Evolutionary conservation across 1,140 invertebrate genomes (phyloP).

Genomic region (Lycorma delicatula): DNA sequence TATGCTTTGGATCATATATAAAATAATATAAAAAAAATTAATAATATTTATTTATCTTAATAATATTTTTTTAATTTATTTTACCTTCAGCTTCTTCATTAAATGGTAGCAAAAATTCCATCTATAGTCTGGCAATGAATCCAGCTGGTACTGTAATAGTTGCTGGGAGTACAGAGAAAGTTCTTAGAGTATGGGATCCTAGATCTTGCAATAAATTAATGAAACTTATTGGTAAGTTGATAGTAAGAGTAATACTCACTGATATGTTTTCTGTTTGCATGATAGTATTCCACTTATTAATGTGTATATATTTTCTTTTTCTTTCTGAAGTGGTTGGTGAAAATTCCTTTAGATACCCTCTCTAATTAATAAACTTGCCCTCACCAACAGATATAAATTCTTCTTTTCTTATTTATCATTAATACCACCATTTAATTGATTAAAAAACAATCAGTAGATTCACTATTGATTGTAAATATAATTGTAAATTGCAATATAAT

Average conservation of each 20-base stretch:
- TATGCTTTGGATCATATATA: too few species aligned
- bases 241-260: too few species aligned
- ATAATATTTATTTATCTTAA: not conserved
- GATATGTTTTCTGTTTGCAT: too few species aligned
- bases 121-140: slow-evolving; percentile 99
- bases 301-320: not conserved
- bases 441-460: too few species aligned
- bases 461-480: too few species aligned
- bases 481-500: too few species aligned
- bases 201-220: slow-evolving; percentile 88
- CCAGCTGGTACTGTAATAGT: slow-evolving; percentile 90
- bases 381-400: too few species aligned
- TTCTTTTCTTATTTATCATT: too few species aligned
- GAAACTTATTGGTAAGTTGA: slow-evolving; percentile 77
- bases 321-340: not conserved
- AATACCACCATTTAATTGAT: too few species aligned
- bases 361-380: too few species aligned
- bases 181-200: slow-evolving; percentile 95
- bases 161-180: slow-evolving; percentile 94
- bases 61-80: not conserved
- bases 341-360: too few species aligned
- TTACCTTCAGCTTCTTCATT: slow-evolving; percentile 76
- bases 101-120: slow-evolving; percentile 94
- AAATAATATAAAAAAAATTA: not conserved
- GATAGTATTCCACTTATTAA: too few species aligned